phyloP scores from a whole-genome alignment of 1,140 invertebrate species.

The Pachyrhynchus sulphureomaculatus region DNA sequence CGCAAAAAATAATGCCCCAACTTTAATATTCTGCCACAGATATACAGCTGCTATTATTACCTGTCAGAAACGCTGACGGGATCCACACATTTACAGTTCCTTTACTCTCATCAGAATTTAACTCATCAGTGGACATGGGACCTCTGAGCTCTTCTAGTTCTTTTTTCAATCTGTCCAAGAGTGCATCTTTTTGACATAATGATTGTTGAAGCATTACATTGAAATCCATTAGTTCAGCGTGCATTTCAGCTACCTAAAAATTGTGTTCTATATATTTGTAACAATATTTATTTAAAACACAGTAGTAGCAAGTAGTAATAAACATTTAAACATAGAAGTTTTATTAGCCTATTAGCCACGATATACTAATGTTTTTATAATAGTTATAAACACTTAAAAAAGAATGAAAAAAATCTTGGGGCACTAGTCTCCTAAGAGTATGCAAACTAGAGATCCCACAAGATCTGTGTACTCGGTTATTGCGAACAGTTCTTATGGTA shows the following conservation, averaged over 20 bases:
- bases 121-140: conserved; percentile 58
- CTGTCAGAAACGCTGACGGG: conserved; percentile 85
- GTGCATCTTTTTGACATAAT: conserved; percentile 61
- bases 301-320: no score
- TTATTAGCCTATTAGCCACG: no score
- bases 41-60: conserved; percentile 53
- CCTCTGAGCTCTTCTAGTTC: conserved; percentile 73
- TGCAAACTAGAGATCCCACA: no score
- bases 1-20: no score
- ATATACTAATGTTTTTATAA: no score
- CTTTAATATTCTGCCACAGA: no score
- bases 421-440: no score
- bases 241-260: conserved; percentile 89
- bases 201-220: conserved; percentile 66
- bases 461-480: no score
- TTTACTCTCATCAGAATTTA: conserved; percentile 46
- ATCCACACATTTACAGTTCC: conserved; percentile 81
- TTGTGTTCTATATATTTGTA: background rate
- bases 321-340: no score
- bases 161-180: conserved; percentile 62
- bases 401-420: no score
- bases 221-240: conserved; percentile 93
- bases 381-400: no score
- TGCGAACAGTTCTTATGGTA: no score
- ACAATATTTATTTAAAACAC: conserved; percentile 1